phyloP scores from a whole-genome alignment of 2,797 vertebrate genomes.

The Eutrigla gurnardus region DNA sequence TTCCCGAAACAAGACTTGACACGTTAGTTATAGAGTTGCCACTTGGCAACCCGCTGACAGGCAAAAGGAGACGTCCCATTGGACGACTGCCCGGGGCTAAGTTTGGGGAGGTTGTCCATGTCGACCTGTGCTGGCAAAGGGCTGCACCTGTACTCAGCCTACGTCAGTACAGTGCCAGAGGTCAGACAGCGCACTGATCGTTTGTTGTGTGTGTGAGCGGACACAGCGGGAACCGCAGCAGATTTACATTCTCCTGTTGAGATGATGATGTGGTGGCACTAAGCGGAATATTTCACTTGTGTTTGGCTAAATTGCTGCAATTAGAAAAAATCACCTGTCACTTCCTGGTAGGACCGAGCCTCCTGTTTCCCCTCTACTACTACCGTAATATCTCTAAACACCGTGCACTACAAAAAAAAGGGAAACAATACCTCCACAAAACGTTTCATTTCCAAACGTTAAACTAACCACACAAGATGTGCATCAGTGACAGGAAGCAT shows the following conservation, averaged over 20 bases:
- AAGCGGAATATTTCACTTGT: slow-evolving; percentile 4
- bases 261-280: not conserved
- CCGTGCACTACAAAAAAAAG: not conserved
- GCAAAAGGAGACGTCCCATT: slow-evolving; percentile 58
- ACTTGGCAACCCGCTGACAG: slow-evolving; percentile 46
- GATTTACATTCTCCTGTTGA: slow-evolving; percentile 21
- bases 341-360: slow-evolving; percentile 10
- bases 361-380: not conserved
- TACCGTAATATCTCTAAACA: not conserved
- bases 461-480: not conserved
- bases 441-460: not conserved
- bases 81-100: slow-evolving; percentile 64
- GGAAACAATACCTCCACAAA: not conserved
- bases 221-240: not conserved
- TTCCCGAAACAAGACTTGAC: slow-evolving; percentile 63
- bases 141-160: slow-evolving; percentile 8
- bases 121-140: slow-evolving; percentile 29
- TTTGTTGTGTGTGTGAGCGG: slow-evolving; percentile 43
- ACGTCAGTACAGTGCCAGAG: slow-evolving; percentile 1
- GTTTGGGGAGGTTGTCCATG: slow-evolving; percentile 58
- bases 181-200: slow-evolving; percentile 2
- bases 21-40: slow-evolving; percentile 65
- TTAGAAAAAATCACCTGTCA: not conserved
- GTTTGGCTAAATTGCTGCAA: slow-evolving; percentile 13
- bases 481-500: not conserved